Percentiles rank a stretch among this genome's conserved stretches.
Conservation (phyloP, 2,113 vertebrate genomes). For the Archocentrus centrarchus region DNA sequence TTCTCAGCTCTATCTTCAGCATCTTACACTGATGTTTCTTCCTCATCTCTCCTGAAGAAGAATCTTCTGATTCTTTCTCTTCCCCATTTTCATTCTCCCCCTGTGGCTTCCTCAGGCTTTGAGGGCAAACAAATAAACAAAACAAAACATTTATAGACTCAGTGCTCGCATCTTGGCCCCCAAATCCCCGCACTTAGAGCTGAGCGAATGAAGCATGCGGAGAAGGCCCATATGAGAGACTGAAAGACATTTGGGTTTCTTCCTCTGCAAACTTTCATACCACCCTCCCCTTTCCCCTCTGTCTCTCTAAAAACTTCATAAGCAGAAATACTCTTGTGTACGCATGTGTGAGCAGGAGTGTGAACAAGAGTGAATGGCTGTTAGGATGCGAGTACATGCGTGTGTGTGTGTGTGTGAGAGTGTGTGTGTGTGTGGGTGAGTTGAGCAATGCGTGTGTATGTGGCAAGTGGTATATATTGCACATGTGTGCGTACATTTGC, state of each 20-base stretch:
- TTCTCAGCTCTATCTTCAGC: constrained; percentile 33
- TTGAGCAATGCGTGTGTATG: constrained; percentile 37
- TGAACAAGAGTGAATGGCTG: constrained; percentile 40
- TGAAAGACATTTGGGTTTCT: constrained; percentile 72
- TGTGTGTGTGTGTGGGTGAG: neutral
- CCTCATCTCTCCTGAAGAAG: constrained; percentile 37
- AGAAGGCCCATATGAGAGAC: constrained; percentile 67
- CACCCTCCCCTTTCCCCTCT: constrained; percentile 69
- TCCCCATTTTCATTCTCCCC: constrained; percentile 59
- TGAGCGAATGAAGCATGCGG: constrained; percentile 72
- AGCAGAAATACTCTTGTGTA: constrained; percentile 57
- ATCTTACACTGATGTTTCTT: constrained; percentile 53
- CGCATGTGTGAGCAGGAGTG: constrained; percentile 16
- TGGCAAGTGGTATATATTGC: constrained; percentile 54
- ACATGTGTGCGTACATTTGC: constrained; percentile 62
- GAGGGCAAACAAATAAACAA: constrained; percentile 78
- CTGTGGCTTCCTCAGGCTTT: constrained; percentile 68
- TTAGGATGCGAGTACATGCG: constrained; percentile 27
- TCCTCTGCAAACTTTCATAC: constrained; percentile 79
- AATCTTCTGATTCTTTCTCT: constrained; percentile 35
- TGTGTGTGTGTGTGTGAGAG: constrained; percentile 23
- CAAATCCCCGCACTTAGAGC: constrained; percentile 65
- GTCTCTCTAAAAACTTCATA: constrained; percentile 74
- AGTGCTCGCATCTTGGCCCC: constrained; percentile 66
- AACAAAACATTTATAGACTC: constrained; percentile 80